phyloP scores from a whole-genome alignment of 2,797 vertebrate genomes.

The Emydoidea blandingii region DNA sequence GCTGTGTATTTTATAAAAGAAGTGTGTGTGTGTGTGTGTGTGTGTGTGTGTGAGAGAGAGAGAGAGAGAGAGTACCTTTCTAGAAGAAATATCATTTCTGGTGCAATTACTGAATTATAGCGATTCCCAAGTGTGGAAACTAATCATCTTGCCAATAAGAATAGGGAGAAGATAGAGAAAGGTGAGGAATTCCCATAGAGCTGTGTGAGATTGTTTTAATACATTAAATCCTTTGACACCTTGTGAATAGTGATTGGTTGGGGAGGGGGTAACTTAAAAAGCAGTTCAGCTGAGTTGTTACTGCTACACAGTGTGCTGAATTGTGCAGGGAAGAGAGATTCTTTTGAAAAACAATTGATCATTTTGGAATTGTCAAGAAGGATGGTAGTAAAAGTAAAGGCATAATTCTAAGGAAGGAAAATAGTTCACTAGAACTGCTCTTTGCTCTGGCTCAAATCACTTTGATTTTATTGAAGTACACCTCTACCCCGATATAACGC shows the following conservation, averaged over 20 bases:
- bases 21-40: conserved; percentile 5
- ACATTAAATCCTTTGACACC: conserved; percentile 47
- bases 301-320: not conserved
- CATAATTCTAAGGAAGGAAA: not conserved
- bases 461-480: not conserved
- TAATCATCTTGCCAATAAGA: not conserved
- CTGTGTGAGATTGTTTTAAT: conserved; percentile 31
- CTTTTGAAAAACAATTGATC: conserved; percentile 36
- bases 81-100: conserved; percentile 8
- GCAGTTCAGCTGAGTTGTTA: not conserved
- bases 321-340: conserved; percentile 48
- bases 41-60: not conserved
- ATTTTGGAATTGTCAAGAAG: not conserved
- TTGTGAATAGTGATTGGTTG: not conserved
- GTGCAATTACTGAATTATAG: conserved; percentile 11
- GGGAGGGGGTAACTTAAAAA: not conserved
- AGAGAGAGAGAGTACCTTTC: conserved; percentile 7
- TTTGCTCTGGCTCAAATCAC: not conserved
- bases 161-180: not conserved
- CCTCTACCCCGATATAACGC: no score
- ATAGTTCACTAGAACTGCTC: not conserved
- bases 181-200: conserved; percentile 30
- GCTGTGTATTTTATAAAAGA: not conserved
- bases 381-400: not conserved
- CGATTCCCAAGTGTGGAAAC: conserved; percentile 36